A percentile compares a stretch with the other conserved stretches of the same genome.
Evolutionary conservation across 2,888 invertebrate genomes (phyloP).

Genomic region (Drosophila tripunctata): DNA sequence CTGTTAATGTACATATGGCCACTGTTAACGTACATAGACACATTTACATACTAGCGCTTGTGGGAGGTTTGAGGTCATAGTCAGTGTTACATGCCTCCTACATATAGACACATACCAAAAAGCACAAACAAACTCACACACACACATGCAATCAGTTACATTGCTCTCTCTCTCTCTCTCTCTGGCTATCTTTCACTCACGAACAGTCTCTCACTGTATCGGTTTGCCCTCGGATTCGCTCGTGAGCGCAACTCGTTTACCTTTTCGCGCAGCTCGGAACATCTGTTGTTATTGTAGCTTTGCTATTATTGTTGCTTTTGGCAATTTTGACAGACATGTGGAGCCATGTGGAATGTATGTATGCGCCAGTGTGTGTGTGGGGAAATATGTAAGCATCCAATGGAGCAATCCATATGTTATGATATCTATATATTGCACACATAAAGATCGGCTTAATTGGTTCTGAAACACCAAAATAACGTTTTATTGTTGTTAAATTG

Average conservation of each 20-base stretch:
- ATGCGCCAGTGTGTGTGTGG: slow-evolving; percentile 12
- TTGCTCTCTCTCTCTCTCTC: slow-evolving; percentile 28
- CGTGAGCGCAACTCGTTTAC: slow-evolving; percentile 72
- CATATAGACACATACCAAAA: slow-evolving; percentile 22
- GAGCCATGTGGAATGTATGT: slow-evolving; percentile 55
- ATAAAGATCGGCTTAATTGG: slow-evolving; percentile 47
- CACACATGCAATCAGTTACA: slow-evolving; percentile 35
- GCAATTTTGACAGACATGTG: slow-evolving; percentile 57
- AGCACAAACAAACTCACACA: slow-evolving; percentile 15
- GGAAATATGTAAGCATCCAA: slow-evolving; percentile 13
- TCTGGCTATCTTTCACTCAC: slow-evolving; percentile 15
- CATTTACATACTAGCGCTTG: slow-evolving; percentile 37
- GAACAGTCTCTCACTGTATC: slow-evolving; percentile 7
- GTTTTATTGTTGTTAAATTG: slow-evolving; percentile 45
- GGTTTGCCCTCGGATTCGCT: slow-evolving; percentile 40
- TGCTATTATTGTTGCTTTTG: slow-evolving; percentile 56
- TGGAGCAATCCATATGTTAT: slow-evolving; percentile 53
- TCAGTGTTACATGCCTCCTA: slow-evolving; percentile 65
- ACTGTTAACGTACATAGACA: slow-evolving; percentile 12
- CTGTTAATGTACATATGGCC: slow-evolving; percentile 36
- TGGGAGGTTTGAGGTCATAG: slow-evolving; percentile 74
- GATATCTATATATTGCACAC: slow-evolving; percentile 48
- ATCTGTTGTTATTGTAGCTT: slow-evolving; percentile 69
- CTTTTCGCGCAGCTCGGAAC: slow-evolving; percentile 65
- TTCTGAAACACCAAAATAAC: slow-evolving; percentile 40